Evolutionary conservation across 2,888 invertebrate genomes (phyloP), one percentile per base, ranked within the genome.

Genomic region (Sphaerophoria rueppellii): DNA sequence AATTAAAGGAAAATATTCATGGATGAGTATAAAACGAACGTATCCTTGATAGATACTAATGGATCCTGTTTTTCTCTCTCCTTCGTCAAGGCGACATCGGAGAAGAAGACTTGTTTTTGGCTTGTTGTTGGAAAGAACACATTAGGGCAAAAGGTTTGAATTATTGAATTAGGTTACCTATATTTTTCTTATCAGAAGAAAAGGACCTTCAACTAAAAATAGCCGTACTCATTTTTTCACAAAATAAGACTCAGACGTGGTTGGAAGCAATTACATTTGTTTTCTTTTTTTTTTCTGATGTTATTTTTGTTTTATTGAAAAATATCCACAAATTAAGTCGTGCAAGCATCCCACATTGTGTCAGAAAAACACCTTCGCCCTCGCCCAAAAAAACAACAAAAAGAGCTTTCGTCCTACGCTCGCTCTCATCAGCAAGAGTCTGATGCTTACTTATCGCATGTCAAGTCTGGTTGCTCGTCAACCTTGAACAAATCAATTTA

Each of bases 1-100:
- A 85, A 85, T 24, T 24, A 67, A 72, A 81, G 70, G 81, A 50
- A 77, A 85, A 79, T 9, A 80, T 77, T 67, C 61, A 52, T 67
- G 4, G 65, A 37, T 82, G 34, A 77, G 69, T 76, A 34, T 4
- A 61, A 32, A 35, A 37, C 11, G 43, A 57, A 63, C 3, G 24
- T 12, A 50, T 72, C 58, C 43, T 37, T 34, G 24, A 46, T 11
- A 75, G 63, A 50, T 46, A 40, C 46, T 40, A 55, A n/a, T 57
- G 14, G 16, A 32, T 76, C 82, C 72, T 81, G 58, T 63, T 71
- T 58, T 40, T 35, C 11, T 14, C 4, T 43, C 11, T 24, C 24
- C 24, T 24, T 24, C 24, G 24, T 24, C 24, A 24, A 24, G 24
- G 24, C 24, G 24, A 24, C 24, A 24, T 14, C 0, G 24, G 16